Evolutionary conservation across 2,797 vertebrate species (phyloP).

Genomic region (Linurgus olivaceus): DNA sequence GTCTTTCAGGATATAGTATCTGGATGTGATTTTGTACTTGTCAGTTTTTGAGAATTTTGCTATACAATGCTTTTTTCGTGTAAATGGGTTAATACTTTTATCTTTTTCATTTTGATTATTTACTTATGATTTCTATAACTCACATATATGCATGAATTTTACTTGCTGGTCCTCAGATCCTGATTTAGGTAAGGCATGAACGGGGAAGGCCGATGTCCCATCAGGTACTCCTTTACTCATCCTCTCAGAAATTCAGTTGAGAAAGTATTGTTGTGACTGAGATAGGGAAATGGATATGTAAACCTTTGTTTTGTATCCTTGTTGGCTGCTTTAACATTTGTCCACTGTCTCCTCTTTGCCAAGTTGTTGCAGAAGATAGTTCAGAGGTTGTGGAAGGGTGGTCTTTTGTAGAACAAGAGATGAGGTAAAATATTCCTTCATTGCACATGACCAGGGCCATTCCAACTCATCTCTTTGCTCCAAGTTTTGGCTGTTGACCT

Average conservation of each 20-base stretch:
- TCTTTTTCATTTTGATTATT: neutral
- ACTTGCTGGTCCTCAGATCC: neutral
- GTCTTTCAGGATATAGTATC: neutral
- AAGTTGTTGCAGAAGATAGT: neutral
- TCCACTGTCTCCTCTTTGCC: neutral
- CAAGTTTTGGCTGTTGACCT: neutral
- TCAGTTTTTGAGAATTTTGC: neutral
- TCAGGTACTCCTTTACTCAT: neutral
- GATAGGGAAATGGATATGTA: neutral
- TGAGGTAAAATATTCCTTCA: neutral
- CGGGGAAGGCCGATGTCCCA: neutral
- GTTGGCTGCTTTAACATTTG: neutral
- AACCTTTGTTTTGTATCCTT: neutral
- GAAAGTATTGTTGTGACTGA: neutral
- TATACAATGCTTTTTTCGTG: neutral
- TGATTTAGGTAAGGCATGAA: neutral
- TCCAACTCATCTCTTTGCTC: neutral
- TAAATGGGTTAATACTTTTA: neutral
- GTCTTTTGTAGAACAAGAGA: neutral
- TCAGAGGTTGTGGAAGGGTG: neutral
- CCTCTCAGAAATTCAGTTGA: neutral
- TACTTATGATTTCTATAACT: neutral
- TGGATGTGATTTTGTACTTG: neutral
- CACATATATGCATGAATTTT: neutral
- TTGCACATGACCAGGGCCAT: neutral